Base-by-base conservation (phyloP, 2,113 vertebrate genomes). In the Saccopteryx leptura region DNA sequence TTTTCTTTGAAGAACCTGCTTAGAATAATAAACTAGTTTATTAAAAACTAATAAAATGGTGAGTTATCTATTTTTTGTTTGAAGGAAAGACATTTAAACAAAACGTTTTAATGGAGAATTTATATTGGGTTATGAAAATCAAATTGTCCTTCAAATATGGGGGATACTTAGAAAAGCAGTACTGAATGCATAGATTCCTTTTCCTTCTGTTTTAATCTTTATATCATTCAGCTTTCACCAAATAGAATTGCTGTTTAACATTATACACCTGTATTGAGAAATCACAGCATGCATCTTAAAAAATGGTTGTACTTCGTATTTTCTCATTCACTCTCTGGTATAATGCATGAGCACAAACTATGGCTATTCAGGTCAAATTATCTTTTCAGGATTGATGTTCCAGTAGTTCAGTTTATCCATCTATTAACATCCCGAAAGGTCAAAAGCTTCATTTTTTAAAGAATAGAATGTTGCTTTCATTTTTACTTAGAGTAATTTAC, bases 181-280 rank as follows among this genome's bases (percentile, higher is more conserved):
- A 3, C 15, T 58, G 92, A 93, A 78, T 76, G 60, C 14, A 94
- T 31, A 81, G 60, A 60, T 54, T 54, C 81, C 31, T 86, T 91
- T 89, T 90, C 46, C 13, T 68, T 91, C 15, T 87, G 26, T 68
- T 95, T 88, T 85, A 33, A 24, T 83, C 66, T 93, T 83, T 94
- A 86, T 84, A 90, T 94, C 82, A 85, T 88, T 94, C 91, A 69
- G 23, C 50, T 96, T 95, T 88, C 93, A 65, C 58, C 78, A 95
- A 74, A 61, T 96, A 69, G 68, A 54, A 75, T 90, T 93, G 61
- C 61, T 74, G 68, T 93, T 95, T 96, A 95, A 82, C 79, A 72
- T 95, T 88, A 97, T 97, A 89, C 50, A 89, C 50, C 33, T 94
- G 19, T 95, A 95, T 95, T 91, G 94, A 96, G 96, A 96, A 96